phyloP scores from a whole-genome alignment of 2,113 vertebrate species.

The Amphiprion percula region DNA sequence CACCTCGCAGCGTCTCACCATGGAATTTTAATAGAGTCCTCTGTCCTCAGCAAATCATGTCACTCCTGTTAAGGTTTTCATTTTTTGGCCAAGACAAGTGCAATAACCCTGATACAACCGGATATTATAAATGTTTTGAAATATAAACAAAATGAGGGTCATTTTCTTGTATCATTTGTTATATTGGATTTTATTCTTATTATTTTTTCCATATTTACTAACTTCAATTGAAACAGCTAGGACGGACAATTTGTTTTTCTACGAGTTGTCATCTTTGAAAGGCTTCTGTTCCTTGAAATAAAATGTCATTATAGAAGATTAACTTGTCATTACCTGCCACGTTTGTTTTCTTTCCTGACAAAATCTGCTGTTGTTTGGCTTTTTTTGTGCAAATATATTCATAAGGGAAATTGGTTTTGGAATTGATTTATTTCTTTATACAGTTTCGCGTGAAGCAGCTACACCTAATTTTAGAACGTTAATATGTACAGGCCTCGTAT shows the following conservation, averaged over 20 bases:
- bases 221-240: not conserved
- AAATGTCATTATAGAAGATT: not conserved
- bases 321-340: not conserved
- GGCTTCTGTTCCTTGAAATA: not conserved
- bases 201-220: not conserved
- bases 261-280: not conserved
- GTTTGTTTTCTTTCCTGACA: not conserved
- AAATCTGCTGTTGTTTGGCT: not conserved
- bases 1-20: slow-evolving; percentile 35
- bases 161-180: not conserved
- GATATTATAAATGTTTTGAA: too few species aligned
- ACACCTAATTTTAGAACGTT: too few species aligned
- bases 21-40: slow-evolving; percentile 42
- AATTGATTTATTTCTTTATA: too few species aligned
- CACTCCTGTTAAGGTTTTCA: not conserved
- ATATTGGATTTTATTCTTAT: not conserved
- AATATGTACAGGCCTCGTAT: too few species aligned
- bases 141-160: not conserved
- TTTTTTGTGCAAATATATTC: too few species aligned
- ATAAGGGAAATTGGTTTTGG: too few species aligned
- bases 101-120: not conserved
- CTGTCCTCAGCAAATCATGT: slow-evolving; percentile 12
- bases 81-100: slow-evolving; percentile 3
- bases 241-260: not conserved
- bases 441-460: too few species aligned